Evolutionary conservation across 2,113 vertebrate genomes (phyloP), one percentile per base, ranked within the genome.

Genomic region (Setophaga coronata): DNA sequence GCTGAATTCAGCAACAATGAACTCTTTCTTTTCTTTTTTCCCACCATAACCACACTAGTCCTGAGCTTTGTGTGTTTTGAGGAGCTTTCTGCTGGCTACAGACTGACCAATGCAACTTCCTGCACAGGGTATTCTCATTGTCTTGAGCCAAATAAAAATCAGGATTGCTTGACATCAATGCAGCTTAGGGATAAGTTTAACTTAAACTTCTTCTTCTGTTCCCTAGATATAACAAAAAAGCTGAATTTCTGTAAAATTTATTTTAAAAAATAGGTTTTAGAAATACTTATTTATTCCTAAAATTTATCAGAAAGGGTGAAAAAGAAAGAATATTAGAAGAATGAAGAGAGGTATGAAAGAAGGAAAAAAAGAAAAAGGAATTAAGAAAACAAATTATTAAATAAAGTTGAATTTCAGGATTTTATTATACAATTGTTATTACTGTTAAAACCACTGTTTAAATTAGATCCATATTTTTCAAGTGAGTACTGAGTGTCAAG

Each of bases 61-160:
- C 11, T 0, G 1, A 82, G 14, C 36, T 71, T 19, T 33, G 6
- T 47, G 29, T 20, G 14, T 6, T 31, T 3, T 4, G 34, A 34
- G 20, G 33, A 67, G 18, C 23, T 87, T 84, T 61, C 33, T 1
- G 1, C 43, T 43, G 43, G 43, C 43, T 89, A 62, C 0, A 0
- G 20, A 81, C 12, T 45, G n/a, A 74, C 23, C 67, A 85, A 48
- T 1, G 0, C 31, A 78, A 8, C 19, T 50, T 80, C 40, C 42
- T 79, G 51, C 24, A 12, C 10, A 34, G 21, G 2, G 3, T 14
- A 29, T 62, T 71, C 8, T 45, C 21, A 23, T 26, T 60, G 14
- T 18, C 26, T 70, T 36, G 4, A 77, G 25, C 1, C n/a, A 94
- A 82, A 82, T 19, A 14, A 73, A 88, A 71, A 54, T 15, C 17